A percentile compares a stretch with the other conserved stretches of the same genome.
Conservation (phyloP, 2,797 vertebrate species). For the Forpus xanthops region DNA sequence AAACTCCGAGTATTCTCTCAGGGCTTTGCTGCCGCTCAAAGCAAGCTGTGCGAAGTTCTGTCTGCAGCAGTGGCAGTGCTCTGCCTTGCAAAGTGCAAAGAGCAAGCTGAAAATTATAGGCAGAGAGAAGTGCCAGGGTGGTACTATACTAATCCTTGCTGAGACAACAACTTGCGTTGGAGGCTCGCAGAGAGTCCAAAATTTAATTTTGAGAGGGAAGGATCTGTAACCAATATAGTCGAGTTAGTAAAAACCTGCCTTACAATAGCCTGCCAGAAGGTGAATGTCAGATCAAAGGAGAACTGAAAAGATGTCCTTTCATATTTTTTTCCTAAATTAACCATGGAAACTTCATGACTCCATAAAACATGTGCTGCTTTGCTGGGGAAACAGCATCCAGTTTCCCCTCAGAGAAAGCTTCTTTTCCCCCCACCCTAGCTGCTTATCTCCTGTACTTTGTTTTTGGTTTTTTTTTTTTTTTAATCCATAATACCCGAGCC, state of each 20-base stretch:
- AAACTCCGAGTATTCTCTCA: background rate
- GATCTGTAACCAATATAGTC: constrained; percentile 60
- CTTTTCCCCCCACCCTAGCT: background rate
- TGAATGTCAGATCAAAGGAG: constrained; percentile 66
- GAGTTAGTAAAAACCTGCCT: constrained; percentile 50
- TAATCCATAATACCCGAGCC: background rate
- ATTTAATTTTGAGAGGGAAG: constrained; percentile 55
- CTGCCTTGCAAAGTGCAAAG: constrained; percentile 38
- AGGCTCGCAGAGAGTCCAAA: constrained; percentile 12
- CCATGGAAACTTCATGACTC: constrained; percentile 56
- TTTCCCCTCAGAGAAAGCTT: constrained; percentile 29
- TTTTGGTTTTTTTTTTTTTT: background rate
- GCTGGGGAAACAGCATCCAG: constrained; percentile 16
- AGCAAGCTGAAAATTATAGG: constrained; percentile 59
- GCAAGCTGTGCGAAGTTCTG: constrained; percentile 10
- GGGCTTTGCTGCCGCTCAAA: background rate
- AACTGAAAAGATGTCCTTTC: constrained; percentile 42
- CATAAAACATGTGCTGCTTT: constrained; percentile 54
- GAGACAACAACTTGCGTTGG: constrained; percentile 46
- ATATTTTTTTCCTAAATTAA: constrained; percentile 33
- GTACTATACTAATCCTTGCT: constrained; percentile 50
- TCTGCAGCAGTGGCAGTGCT: background rate
- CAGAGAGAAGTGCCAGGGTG: constrained; percentile 46
- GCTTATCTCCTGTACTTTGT: background rate
- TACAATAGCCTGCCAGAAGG: constrained; percentile 51